phyloP scores from a whole-genome alignment of 2,113 vertebrate species.

The Bettongia penicillata region DNA sequence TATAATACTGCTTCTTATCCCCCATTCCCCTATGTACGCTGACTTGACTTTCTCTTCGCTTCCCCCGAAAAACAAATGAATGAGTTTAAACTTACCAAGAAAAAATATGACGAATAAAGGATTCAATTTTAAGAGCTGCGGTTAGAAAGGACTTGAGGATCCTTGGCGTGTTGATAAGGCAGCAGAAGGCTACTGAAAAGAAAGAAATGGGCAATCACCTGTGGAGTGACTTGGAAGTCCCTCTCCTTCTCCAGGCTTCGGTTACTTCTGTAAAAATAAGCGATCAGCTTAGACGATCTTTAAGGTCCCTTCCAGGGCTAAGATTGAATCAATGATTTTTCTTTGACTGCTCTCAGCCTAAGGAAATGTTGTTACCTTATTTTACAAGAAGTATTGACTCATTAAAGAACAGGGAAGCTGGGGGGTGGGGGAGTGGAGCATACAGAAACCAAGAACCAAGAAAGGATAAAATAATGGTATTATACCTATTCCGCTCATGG shows the following conservation, averaged over 20 bases:
- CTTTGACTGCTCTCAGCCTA: neutral
- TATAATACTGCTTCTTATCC: constrained; percentile 37
- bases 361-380: constrained; percentile 46
- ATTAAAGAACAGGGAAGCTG: constrained; percentile 40
- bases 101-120: neutral
- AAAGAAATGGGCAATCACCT: constrained; percentile 47
- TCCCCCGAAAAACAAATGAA: constrained; percentile 44
- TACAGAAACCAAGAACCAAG: neutral
- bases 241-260: neutral
- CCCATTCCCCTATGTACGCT: neutral
- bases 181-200: constrained; percentile 24
- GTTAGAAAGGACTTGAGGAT: constrained; percentile 48
- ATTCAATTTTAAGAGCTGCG: constrained; percentile 35
- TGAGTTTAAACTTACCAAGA: neutral
- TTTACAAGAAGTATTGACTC: constrained; percentile 35
- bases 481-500: neutral
- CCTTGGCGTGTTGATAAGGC: constrained; percentile 1
- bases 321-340: neutral
- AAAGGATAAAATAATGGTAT: constrained; percentile 27
- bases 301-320: neutral
- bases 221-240: constrained; percentile 17
- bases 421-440: neutral
- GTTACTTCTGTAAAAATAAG: neutral
- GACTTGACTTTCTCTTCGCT: neutral
- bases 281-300: neutral